Conservation (phyloP, 2,113 vertebrate species). For the Jacana jacana region DNA sequence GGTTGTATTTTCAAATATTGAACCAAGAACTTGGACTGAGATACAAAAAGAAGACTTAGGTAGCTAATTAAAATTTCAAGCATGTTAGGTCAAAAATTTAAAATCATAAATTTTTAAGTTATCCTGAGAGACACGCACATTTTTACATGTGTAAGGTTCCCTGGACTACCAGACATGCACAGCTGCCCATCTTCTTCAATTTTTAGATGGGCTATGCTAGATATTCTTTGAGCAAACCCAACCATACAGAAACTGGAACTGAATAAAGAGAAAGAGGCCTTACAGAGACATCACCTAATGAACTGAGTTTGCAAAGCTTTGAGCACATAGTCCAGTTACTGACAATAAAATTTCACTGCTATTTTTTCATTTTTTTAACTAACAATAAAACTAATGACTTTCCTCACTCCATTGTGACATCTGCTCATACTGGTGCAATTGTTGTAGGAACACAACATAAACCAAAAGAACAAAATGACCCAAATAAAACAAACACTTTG, state of each 20-base stretch:
- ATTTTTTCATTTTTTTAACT: neutral
- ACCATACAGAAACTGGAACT: neutral
- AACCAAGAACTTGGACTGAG: neutral
- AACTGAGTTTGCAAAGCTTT: neutral
- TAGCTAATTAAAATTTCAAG: neutral
- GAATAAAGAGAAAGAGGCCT: neutral
- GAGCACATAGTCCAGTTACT: neutral
- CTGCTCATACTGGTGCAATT: neutral
- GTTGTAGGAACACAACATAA: neutral
- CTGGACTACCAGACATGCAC: neutral
- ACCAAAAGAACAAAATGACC: neutral
- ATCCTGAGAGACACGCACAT: neutral
- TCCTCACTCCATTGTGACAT: neutral
- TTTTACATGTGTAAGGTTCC: neutral
- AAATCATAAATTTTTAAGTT: neutral
- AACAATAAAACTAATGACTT: neutral
- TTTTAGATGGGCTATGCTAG: neutral
- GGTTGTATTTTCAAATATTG: constrained; percentile 3
- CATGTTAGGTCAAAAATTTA: neutral
- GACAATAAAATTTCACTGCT: neutral
- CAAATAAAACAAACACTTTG: neutral
- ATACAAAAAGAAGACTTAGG: neutral
- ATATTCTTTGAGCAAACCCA: neutral
- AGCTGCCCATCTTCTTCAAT: neutral
- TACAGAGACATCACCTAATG: neutral